phyloP scores from a whole-genome alignment of 2,113 vertebrate genomes.

The Pipa parva region DNA sequence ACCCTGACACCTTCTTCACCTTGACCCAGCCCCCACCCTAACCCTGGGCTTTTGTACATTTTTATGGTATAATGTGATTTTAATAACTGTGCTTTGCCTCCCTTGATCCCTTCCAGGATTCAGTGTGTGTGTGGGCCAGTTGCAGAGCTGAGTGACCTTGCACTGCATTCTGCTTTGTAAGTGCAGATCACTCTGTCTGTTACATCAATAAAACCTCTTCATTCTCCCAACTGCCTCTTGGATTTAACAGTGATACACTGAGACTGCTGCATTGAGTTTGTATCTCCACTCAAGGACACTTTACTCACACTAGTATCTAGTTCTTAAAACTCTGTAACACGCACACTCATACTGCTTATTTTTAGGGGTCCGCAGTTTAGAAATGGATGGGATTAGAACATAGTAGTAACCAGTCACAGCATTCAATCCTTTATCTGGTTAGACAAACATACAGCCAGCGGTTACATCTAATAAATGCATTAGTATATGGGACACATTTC shows the following conservation, averaged over 20 bases:
- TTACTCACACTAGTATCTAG: no score
- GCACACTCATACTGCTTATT: no score
- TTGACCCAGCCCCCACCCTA: neutral
- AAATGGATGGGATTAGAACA: no score
- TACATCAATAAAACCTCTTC: constrained; percentile 19
- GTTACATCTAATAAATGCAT: no score
- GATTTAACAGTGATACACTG: neutral
- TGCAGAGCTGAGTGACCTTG: neutral
- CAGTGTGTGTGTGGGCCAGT: neutral
- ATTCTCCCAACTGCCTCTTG: neutral
- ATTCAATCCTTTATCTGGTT: no score
- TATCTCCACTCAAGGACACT: no score
- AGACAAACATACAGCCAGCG: no score
- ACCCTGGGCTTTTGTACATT: constrained; percentile 33
- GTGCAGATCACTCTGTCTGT: neutral
- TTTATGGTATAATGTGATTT: constrained; percentile 32
- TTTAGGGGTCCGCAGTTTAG: no score
- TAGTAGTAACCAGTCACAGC: no score
- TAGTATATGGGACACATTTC: no score
- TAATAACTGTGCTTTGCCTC: constrained; percentile 13
- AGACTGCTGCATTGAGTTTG: no score
- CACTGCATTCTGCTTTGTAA: neutral
- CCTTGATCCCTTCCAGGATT: neutral
- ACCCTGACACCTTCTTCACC: neutral
- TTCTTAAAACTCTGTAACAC: no score